Evolutionary conservation across 2,113 vertebrate species (phyloP).

Genomic region (Phasianus colchicus): DNA sequence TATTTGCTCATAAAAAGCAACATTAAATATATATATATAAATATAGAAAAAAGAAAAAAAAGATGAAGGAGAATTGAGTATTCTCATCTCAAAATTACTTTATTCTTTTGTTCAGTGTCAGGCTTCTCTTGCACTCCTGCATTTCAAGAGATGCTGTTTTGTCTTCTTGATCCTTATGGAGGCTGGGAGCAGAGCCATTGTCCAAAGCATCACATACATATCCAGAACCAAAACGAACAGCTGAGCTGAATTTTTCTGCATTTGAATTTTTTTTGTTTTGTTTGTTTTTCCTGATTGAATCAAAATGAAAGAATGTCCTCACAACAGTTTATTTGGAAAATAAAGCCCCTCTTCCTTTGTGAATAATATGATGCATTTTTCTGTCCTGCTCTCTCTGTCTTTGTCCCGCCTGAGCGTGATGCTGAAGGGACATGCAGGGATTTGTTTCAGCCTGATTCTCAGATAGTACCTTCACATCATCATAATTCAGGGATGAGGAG

Average conservation of each 20-base stretch:
- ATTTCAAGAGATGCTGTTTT: not conserved
- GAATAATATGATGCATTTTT: not conserved
- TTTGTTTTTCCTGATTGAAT: not conserved
- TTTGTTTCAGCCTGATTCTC: not conserved
- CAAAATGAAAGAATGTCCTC: not conserved
- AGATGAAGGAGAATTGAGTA: not conserved
- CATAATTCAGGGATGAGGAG: not conserved
- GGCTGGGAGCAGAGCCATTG: not conserved
- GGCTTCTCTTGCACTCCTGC: not conserved
- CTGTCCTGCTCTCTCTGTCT: not conserved
- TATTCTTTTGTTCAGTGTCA: not conserved
- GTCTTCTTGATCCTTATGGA: not conserved
- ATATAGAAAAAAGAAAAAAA: not conserved
- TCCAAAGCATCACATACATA: not conserved
- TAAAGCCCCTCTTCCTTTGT: not conserved
- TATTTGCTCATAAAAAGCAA: not conserved
- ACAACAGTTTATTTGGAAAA: not conserved
- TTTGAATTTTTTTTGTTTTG: not conserved
- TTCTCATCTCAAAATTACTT: not conserved
- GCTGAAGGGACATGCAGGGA: not conserved
- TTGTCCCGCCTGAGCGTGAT: not conserved
- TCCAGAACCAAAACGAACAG: fast-evolving
- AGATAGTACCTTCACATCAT: not conserved
- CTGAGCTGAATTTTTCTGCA: not conserved
- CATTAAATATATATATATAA: not conserved